Evolutionary conservation across 1,140 invertebrate species (phyloP), one percentile per base, ranked within the genome.

Genomic region (Octopus sinensis): DNA sequence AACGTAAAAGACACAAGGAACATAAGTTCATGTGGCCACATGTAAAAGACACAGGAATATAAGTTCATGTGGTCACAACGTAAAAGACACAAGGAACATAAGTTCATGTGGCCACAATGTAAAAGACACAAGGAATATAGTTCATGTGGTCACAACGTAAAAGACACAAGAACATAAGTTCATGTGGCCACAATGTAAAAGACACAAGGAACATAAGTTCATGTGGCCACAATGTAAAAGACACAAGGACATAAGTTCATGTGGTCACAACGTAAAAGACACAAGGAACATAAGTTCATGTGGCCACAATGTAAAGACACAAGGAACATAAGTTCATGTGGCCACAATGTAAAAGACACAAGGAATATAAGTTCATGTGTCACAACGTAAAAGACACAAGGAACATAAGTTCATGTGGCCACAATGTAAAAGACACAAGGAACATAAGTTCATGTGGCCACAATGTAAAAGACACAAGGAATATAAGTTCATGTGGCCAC

Each of bases 301-400:
- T 23, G 23, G 23, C 23, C 23, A 23, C 23, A 84, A 86, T 23
- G 3, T 13, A 6, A 82, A 9, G 6, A 53, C 23, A 30, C 3
- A 54, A 62, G 10, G 17, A 53, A 53, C 9, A 80, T 23, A 23
- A 23, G 23, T 23, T 23, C 23, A 23, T 0, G 23, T 23, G 23
- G 23, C 23, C 0, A 23, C 23, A 84, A 86, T n/a, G 4, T 13
- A 6, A 82, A 9, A 4, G 6, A 53, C 53, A 30, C 3, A 54
- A 62, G 10, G 17, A 53, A 53, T 7, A 80, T 23, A 23, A 23
- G 84, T 23, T 23, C 23, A 23, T 23, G 23, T 23, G 23, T 0
- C 23, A 86, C 54, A 43, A 53, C 53, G 4, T 13, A 6, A 82
- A 9, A 4, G 6, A 53, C 53, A 30, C 3, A 54, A 62, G 10